These are phyloP conservation scores for Aramus guarauna DNA, from an alignment of 2,113 vertebrate species.

Conservation along the genomic window DNA sequence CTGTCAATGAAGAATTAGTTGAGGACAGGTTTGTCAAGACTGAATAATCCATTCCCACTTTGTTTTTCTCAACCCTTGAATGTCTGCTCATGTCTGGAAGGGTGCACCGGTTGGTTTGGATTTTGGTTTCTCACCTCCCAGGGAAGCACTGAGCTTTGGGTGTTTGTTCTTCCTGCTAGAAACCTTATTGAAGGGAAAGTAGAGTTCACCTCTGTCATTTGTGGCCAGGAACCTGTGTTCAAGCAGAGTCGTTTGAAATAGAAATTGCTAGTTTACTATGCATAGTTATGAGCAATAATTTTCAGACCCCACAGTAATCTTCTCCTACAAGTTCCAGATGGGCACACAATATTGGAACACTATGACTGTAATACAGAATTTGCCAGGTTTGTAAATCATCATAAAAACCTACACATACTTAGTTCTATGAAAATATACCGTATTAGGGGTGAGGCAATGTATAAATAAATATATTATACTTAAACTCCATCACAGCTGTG, in stretches of 20 bases:
- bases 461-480: conserved; percentile 1
- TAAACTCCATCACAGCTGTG: background rate
- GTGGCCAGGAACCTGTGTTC: background rate
- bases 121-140: background rate
- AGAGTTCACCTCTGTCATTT: background rate
- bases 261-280: background rate
- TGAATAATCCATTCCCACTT: background rate
- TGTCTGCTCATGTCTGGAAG: background rate
- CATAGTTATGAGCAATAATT: conserved; percentile 7
- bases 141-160: background rate
- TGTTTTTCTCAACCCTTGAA: background rate
- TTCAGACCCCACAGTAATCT: background rate
- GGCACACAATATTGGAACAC: background rate
- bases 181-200: background rate
- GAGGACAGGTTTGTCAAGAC: background rate
- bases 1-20: background rate
- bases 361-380: background rate
- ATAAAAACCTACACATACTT: background rate
- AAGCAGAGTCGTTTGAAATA: background rate
- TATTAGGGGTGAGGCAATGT: background rate
- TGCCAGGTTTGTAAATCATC: background rate
- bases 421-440: background rate
- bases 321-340: background rate
- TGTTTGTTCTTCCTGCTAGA: background rate
- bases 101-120: background rate